Base-by-base conservation (phyloP, 2,888 invertebrate genomes). In the Cepaea hortensis region DNA sequence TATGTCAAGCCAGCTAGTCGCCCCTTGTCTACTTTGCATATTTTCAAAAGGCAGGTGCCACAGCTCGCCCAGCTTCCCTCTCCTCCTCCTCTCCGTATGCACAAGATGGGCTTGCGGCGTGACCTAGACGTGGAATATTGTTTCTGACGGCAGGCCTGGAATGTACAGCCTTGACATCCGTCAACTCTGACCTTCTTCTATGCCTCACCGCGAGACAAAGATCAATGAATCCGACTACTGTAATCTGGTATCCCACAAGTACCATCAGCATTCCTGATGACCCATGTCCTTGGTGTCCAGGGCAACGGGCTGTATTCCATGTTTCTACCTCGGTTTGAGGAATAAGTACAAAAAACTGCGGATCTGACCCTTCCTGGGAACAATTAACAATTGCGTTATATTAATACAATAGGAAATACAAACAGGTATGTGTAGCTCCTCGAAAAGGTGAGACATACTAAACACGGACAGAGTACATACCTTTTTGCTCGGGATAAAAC, bases 121-220 rank as follows among this genome's bases (percentile, higher is more conserved):
- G 75, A 76, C 65, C 55, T 70, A n/a, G 50, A 70, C 65, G 46
- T 65, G 20, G 73, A 73, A 50, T 81, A 73, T 85, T 81, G 73
- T 75, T 75, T 65, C n/a, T 72, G 75, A 11, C 72, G 48, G 75
- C 72, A 35, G 72, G 46, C 55, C 61, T n/a, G 81, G 82, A 65
- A 77, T 76, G 87, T 81, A 76, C 23, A 84, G 20, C 81, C 85
- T 84, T 87, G 85, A 85, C 85, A 85, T 75, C 13, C 65, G 61
- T 76, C 84, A 76, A 62, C 84, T 72, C 79, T 80, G 76, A 80
- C 85, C 80, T 80, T 61, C 61, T 7, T 50, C 70, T 72, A 55
- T 35, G 61, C 85, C 55, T 80, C 80, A 23, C 79, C 80, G 18
- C 72, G 7, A 70, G 72, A 85, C 84, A 84, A 84, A 84, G 84